Evolutionary conservation across 1,140 invertebrate species (phyloP), one percentile per base, ranked within the genome.

Genomic region (Brachionus asplanchnoidis): DNA sequence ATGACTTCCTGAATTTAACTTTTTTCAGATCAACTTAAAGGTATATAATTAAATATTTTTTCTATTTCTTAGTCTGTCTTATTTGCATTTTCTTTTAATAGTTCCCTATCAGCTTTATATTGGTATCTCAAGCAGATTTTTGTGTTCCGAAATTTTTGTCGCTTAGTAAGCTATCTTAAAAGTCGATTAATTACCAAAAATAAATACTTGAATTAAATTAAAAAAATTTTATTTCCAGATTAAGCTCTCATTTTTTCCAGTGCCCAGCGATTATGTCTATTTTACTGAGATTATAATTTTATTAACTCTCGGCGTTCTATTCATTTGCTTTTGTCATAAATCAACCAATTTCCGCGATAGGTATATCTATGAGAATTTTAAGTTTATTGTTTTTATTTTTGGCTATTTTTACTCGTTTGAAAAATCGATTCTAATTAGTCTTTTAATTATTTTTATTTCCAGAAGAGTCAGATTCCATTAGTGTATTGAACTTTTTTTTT

Each of bases 321-420:
- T 73, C 68, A 42, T 32, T 68, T 42, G 20, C 14, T 73, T 42
- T 73, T 73, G 68, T 73, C 68, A 73, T 73, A 44, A 73, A 44
- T 73, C 68, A 73, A 42, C 40, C n/a, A 42, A 73, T 73, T 73
- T 73, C 68, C 68, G 32, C 7, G 8, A 17, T 20, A 73, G 68
- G 68, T 73, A 73, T 73, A 73, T 73, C 68, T 73, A 68, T 68
- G 12, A 32, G 40, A 44, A 42, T 75, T 75, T 75, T 75, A 36
- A 75, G 70, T 75, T 75, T 42, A 75, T 46, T 77, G 73, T 77
- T 77, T 77, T 77, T 77, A 77, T 77, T 77, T 77, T 77, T 26
- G 73, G 73, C 73, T 77, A 77, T 77, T 77, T 77, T 70, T 70
- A 7, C 73, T 75, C 11, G 23, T 26, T 14, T 23, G 20, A 77